Evolutionary conservation across 2,113 vertebrate genomes (phyloP), one percentile per base, ranked within the genome.

Genomic region (Typhlomys cinereus): DNA sequence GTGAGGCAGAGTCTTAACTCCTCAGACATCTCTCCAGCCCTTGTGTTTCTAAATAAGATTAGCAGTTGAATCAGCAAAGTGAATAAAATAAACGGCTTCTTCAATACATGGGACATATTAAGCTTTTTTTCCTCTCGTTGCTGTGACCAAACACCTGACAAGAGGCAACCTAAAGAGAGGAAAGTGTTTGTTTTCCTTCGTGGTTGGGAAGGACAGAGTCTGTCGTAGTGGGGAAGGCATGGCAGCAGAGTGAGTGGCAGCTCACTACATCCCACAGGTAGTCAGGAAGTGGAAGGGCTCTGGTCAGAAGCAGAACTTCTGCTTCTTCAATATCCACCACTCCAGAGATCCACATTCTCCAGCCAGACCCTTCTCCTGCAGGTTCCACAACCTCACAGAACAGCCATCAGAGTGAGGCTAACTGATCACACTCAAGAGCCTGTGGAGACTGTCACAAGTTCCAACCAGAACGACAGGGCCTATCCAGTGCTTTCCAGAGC

Each of bases 41-140:
- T n/a, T n/a, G n/a, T n/a, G n/a, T n/a, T 79, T 88, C 59, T 90
- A 81, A 44, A 36, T 84, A 61, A 64, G 59, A 64, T 66, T 64
- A 81, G 79, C 14, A 34, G 39, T 79, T 7, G n/a, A 59, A 14
- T 62, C 41, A 34, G 21, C 31, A 48, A 66, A 75, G 7, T 39
- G 21, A 88, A 39, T 29, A 44, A 84, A 39, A 66, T 10, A 46
- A 9, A 69, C 44, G 29, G 36, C 27, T 7, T 75, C 36, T 6
- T 17, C 54, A 9, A 4, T 3, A 29, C 11, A 48, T 4, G 0
- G 20, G 36, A 5, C 34, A 29, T 31, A 34, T 57, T 80, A 18
- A 15, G 27, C 44, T 61, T 41, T 61, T 44, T 44, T n/a, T n/a
- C 15, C 15, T 62, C 10, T 80, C 39, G 12, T 34, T 44, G 3